Conservation (phyloP, 2,113 vertebrate species). For the Amphiprion percula region DNA sequence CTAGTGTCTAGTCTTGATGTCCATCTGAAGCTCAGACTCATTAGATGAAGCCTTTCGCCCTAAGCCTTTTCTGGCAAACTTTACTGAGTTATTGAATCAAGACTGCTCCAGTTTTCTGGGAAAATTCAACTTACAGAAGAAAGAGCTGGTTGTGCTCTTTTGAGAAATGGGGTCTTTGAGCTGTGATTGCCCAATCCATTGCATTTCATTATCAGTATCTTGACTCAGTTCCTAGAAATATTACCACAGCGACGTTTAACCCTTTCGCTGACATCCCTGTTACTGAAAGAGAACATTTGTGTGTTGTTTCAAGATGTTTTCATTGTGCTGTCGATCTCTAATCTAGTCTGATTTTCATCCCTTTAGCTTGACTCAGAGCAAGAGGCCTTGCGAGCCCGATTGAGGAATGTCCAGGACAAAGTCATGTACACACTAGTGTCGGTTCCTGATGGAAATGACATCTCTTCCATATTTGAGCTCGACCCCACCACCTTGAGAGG, state of each 20-base stretch:
- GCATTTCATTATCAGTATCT: conserved; percentile 18
- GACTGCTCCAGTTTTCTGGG: conserved; percentile 1
- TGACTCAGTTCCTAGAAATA: conserved; percentile 5
- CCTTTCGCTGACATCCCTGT: neutral
- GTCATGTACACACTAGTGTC: conserved; percentile 97
- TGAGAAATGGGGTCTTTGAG: conserved; percentile 1
- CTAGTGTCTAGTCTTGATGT: neutral
- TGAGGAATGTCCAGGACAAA: conserved; percentile 89
- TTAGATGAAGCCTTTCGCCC: neutral
- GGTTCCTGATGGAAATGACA: conserved; percentile 97
- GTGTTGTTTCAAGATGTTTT: neutral
- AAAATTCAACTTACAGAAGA: conserved; percentile 17
- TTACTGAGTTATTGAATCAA: conserved; percentile 20
- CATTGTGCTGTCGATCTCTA: neutral
- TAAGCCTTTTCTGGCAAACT: neutral
- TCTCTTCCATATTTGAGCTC: conserved; percentile 98
- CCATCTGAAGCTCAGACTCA: neutral
- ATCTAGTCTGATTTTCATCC: neutral
- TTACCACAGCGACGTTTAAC: neutral
- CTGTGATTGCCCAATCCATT: neutral
- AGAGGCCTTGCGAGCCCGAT: conserved; percentile 86
- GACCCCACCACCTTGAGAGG: conserved; percentile 97
- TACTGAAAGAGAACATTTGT: conserved; percentile 6
- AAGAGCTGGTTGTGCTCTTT: neutral
- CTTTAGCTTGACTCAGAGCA: conserved; percentile 92